Conservation (phyloP, 1,140 invertebrate genomes). For the Amphibalanus amphitrite region DNA sequence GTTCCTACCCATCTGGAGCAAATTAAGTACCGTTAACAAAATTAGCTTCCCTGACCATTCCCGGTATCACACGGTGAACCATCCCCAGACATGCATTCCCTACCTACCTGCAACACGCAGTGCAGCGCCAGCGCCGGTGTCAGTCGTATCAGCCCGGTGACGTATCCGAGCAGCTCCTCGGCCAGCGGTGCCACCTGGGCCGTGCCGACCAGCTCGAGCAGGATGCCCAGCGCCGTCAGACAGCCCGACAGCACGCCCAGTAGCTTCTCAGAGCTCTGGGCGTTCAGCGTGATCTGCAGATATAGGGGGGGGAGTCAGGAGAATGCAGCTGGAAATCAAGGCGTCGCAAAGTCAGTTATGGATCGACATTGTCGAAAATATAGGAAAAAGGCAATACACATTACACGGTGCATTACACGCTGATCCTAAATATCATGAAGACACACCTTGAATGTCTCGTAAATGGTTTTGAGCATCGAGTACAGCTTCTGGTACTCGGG, state of each 20-base stretch:
- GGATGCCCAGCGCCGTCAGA: constrained; percentile 46
- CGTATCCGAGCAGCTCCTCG: constrained; percentile 61
- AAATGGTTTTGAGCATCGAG: background rate
- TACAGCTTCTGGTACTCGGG: background rate
- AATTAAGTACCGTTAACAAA: too few species aligned
- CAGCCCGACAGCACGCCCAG: constrained; percentile 44
- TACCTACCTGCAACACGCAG: constrained; percentile 60
- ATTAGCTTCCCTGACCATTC: too few species aligned
- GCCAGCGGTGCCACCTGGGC: constrained; percentile 50
- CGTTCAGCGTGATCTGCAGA: constrained; percentile 54
- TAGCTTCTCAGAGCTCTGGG: constrained; percentile 52
- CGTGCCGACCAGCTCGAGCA: constrained; percentile 57
- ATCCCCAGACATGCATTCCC: too few species aligned
- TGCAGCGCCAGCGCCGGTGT: constrained; percentile 49
- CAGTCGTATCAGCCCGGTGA: constrained; percentile 49
- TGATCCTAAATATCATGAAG: too few species aligned
- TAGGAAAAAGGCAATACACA: too few species aligned
- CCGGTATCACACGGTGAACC: too few species aligned
- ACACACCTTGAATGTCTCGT: background rate
- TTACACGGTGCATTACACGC: too few species aligned
- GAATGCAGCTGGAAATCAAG: too few species aligned
- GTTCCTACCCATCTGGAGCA: too few species aligned
- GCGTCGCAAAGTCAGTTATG: too few species aligned
- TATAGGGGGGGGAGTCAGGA: too few species aligned
- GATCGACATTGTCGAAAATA: too few species aligned